A percentile compares a stretch with the other conserved stretches of the same genome.
These are phyloP conservation scores for Mechanitis messenoides DNA, from an alignment of 2,888 invertebrate species.

Conservation along the genomic window DNA sequence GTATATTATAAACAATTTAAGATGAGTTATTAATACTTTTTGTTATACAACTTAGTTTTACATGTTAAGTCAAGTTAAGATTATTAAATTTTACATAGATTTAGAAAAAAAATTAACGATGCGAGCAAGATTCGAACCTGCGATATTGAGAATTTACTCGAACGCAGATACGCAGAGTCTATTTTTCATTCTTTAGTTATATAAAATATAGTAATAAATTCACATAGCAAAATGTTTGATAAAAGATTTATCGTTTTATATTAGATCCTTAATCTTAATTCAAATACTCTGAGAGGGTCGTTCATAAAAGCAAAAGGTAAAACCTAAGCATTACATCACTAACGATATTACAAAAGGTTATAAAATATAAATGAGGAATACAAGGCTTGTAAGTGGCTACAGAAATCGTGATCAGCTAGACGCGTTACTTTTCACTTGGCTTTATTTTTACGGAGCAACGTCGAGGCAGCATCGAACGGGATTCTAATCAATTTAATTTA, in stretches of 20 bases:
- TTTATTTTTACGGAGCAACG: conserved; percentile 70
- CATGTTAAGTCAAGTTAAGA: no score
- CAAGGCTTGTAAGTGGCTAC: conserved; percentile 25
- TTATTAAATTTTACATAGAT: no score
- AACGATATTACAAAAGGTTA: conserved; percentile 13
- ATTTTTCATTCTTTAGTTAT: no score
- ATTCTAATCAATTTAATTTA: conserved; percentile 78
- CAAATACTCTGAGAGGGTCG: neutral
- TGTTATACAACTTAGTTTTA: no score
- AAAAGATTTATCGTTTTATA: neutral
- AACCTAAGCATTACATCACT: neutral
- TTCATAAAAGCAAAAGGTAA: conserved; percentile 5
- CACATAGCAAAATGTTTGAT: neutral
- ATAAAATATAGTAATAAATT: neutral
- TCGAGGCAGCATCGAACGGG: conserved; percentile 68
- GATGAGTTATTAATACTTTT: neutral
- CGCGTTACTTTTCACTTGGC: conserved; percentile 67
- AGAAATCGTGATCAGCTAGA: conserved; percentile 47
- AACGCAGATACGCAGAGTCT: no score
- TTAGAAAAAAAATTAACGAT: no score
- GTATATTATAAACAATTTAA: neutral
- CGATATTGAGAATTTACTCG: no score
- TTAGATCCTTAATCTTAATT: neutral
- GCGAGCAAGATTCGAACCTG: no score
- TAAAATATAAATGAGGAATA: conserved; percentile 13